Evolutionary conservation across 2,113 vertebrate genomes (phyloP).

Genomic region (Lates calcarifer): DNA sequence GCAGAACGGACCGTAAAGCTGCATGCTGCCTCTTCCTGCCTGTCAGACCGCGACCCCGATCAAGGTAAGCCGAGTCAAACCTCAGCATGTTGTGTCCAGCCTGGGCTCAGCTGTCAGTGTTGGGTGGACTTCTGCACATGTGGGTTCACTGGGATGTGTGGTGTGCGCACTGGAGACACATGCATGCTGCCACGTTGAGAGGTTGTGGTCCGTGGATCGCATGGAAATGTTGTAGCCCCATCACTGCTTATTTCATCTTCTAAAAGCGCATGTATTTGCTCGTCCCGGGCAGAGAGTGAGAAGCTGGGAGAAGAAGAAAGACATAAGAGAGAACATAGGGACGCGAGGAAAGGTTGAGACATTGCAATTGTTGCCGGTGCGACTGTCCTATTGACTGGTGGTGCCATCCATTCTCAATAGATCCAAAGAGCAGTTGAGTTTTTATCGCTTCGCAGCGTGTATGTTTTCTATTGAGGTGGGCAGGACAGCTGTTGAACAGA

Average conservation of each 20-base stretch:
- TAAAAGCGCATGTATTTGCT: background rate
- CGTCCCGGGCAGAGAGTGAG: conserved; percentile 4
- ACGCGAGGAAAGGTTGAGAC: background rate
- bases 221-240: background rate
- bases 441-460: background rate
- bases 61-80: conserved; percentile 58
- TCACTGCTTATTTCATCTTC: background rate
- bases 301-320: background rate
- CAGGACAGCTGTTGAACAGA: conserved; percentile 46
- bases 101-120: conserved; percentile 16
- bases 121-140: conserved; percentile 30
- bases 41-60: conserved; percentile 38
- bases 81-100: background rate
- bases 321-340: background rate
- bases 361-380: conserved; percentile 16
- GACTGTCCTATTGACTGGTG: background rate
- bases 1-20: conserved; percentile 71
- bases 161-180: conserved; percentile 39
- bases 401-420: background rate
- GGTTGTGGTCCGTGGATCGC: conserved; percentile 8
- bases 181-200: conserved; percentile 34
- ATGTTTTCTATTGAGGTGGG: background rate
- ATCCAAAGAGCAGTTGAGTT: background rate
- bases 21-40: conserved; percentile 29
- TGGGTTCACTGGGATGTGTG: conserved; percentile 30